Base-by-base conservation (phyloP, 2,113 vertebrate species). In the Callopanchax toddi region DNA sequence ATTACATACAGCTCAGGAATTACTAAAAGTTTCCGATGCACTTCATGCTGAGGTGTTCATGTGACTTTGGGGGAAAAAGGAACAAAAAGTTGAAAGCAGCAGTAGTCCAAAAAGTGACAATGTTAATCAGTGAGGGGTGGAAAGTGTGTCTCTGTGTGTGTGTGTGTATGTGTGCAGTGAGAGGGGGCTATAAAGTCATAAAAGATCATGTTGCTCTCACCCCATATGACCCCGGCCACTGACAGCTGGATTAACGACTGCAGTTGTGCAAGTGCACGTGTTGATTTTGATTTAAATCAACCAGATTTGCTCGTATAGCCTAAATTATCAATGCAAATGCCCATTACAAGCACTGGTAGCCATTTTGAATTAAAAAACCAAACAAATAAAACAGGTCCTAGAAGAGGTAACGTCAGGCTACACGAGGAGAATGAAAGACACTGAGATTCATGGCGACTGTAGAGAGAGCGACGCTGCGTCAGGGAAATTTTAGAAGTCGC, bases 401-500 rank as follows among this genome's bases (percentile, higher is more conserved):
- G 54, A 67, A 63, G 67, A 60, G 73, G 57, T 67, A 86, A 80
- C 42, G 55, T 60, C 61, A 68, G 67, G 21, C 49, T 37, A 53
- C 40, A 55, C n/a, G 23, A 22, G 45, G 48, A 45, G 16, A 60
- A 23, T 23, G 46, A 69, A 45, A 37, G 43, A 50, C 57, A 62
- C 61, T 48, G 37, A 56, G 52, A 75, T 73, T 54, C 50, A 61
- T 16, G 56, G 43, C 34, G 64, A 52, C 37, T 58, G 46, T 34
- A 46, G 58, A 10, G 25, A 70, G 71, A 76, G 36, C 4, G 5
- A 2, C 62, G 58, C 80, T 81, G 80, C 51, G 70, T 79, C 82
- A 86, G 79, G 78, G 76, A 86, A 86, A 87, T 87, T 78, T 69
- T 79, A 85, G 77, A 89, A 77, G 63, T 83, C 73, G 76, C 65